Conservation (phyloP, 2,113 vertebrate genomes). For the Halichoerus grypus region DNA sequence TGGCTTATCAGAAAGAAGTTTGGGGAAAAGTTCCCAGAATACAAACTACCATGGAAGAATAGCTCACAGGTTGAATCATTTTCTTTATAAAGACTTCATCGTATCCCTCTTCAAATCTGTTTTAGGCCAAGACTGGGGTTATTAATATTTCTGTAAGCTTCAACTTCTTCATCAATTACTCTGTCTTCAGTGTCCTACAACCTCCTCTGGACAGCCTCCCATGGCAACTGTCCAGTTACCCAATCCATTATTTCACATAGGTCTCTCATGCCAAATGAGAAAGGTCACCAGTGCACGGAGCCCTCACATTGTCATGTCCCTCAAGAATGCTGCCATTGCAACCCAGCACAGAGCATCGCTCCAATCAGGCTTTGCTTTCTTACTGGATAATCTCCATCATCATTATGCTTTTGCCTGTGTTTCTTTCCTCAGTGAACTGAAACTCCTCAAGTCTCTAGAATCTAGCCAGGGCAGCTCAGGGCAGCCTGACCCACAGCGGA, state of each 20-base stretch:
- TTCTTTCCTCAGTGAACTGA: constrained; percentile 75
- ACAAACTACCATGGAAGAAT: constrained; percentile 81
- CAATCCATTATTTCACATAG: constrained; percentile 81
- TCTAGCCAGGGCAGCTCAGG: not conserved
- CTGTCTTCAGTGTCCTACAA: constrained; percentile 83
- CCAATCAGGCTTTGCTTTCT: constrained; percentile 74
- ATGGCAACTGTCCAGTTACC: constrained; percentile 75
- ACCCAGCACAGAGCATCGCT: constrained; percentile 47
- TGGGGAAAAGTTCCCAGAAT: constrained; percentile 82
- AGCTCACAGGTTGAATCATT: constrained; percentile 84
- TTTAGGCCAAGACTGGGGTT: constrained; percentile 78
- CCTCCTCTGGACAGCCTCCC: constrained; percentile 79
- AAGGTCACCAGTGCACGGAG: constrained; percentile 52
- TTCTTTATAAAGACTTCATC: constrained; percentile 82
- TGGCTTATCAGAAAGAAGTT: constrained; percentile 78
- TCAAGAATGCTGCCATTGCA: constrained; percentile 71
- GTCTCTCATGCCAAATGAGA: constrained; percentile 69
- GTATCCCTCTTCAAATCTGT: constrained; percentile 81
- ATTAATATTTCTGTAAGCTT: constrained; percentile 78
- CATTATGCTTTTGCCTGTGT: constrained; percentile 74
- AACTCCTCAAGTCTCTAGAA: not conserved
- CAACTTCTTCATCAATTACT: constrained; percentile 85
- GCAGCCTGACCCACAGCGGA: not conserved
- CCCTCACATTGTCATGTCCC: constrained; percentile 75
- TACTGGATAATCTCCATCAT: constrained; percentile 69